These are phyloP conservation scores for Oncorhynchus nerka DNA, from an alignment of 2,113 vertebrate genomes.

Conservation along the genomic window DNA sequence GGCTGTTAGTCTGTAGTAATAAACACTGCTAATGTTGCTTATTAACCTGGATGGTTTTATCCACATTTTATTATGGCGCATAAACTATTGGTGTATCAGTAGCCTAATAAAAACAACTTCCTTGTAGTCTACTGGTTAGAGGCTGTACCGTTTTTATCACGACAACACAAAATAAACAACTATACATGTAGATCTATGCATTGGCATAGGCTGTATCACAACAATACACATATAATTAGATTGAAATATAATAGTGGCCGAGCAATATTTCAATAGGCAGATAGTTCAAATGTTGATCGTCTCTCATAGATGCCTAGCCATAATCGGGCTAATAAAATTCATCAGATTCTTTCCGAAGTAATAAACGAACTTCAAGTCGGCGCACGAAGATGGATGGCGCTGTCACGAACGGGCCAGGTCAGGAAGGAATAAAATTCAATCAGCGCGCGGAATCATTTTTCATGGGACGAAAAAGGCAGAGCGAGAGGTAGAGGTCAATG, in stretches of 20 bases:
- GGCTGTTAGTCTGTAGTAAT: not conserved
- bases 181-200: too few relatives aligned
- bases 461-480: conserved; percentile 69
- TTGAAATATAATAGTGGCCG: not conserved
- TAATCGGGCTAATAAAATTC: conserved; percentile 58
- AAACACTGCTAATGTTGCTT: not conserved
- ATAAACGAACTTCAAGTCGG: conserved; percentile 79
- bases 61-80: not conserved
- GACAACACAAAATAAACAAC: too few relatives aligned
- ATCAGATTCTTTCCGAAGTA: conserved; percentile 65
- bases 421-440: conserved; percentile 75
- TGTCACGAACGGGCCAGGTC: conserved; percentile 69
- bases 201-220: not conserved
- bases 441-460: conserved; percentile 71
- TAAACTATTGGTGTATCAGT: too few relatives aligned
- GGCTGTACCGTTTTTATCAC: too few relatives aligned
- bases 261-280: not conserved
- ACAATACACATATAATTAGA: not conserved
- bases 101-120: too few relatives aligned
- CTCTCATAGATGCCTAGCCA: not conserved
- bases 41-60: not conserved
- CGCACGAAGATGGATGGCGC: conserved; percentile 74
- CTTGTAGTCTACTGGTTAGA: too few relatives aligned
- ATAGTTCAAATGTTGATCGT: not conserved
- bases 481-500: conserved; percentile 66